A percentile compares a stretch with the other conserved stretches of the same genome.
These are phyloP conservation scores for Drosophila repleta DNA, from an alignment of 1,140 invertebrate species.

Conservation along the genomic window DNA sequence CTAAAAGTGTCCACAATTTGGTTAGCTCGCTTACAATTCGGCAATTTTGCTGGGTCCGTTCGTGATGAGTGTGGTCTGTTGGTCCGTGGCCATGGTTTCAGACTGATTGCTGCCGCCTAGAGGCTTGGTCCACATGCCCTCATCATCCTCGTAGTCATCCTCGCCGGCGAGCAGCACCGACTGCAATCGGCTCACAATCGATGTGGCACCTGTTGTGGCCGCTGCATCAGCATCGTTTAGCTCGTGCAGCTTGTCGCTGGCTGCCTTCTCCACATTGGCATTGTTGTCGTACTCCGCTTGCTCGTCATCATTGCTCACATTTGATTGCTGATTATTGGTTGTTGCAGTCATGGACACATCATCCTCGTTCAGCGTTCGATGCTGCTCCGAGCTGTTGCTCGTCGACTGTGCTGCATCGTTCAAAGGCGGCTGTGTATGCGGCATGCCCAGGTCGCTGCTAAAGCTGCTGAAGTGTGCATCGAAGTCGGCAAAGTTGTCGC, in stretches of 20 bases:
- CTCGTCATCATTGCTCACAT: slow-evolving; percentile 36
- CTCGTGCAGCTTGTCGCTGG: slow-evolving; percentile 54
- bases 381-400: slow-evolving; percentile 10
- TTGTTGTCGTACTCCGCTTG: slow-evolving; percentile 80
- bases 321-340: neutral
- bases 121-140: slow-evolving; percentile 82
- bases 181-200: slow-evolving; percentile 69
- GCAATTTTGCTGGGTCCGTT: slow-evolving; percentile 66
- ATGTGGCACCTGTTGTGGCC: slow-evolving; percentile 25
- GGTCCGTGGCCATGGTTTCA: slow-evolving; percentile 15
- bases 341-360: slow-evolving; percentile 32
- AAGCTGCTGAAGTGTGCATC: slow-evolving; percentile 79
- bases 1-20: too few relatives aligned
- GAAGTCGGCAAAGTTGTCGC: slow-evolving; percentile 80
- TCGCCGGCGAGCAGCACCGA: slow-evolving; percentile 73
- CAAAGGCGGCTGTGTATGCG: slow-evolving; percentile 16
- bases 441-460: slow-evolving; percentile 67
- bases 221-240: slow-evolving; percentile 32
- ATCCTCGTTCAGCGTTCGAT: slow-evolving; percentile 28
- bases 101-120: slow-evolving; percentile 50
- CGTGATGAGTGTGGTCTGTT: slow-evolving; percentile 40
- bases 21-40: slow-evolving; percentile 59
- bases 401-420: slow-evolving; percentile 16
- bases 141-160: slow-evolving; percentile 80
- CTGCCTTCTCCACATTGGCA: slow-evolving; percentile 77